Conservation (phyloP, 2,888 invertebrate species). For the Spialia ferax region DNA sequence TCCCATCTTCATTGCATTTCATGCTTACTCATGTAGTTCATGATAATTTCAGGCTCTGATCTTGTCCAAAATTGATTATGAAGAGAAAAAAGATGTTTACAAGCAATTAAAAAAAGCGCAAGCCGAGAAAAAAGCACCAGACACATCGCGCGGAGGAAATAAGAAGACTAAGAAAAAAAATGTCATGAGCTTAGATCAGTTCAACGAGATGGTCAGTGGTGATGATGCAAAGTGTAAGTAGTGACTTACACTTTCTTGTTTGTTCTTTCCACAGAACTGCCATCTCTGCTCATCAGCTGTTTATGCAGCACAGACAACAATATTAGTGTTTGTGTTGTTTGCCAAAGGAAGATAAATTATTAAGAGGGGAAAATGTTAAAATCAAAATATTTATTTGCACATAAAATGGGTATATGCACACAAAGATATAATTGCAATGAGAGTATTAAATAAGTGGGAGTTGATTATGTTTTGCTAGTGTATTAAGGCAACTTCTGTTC, state of each 20-base stretch:
- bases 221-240: constrained; percentile 63
- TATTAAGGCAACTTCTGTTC: no score
- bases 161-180: constrained; percentile 88
- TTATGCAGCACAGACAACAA: background rate
- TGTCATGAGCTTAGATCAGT: constrained; percentile 92
- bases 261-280: background rate
- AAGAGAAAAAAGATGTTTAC: constrained; percentile 87
- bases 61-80: constrained; percentile 91
- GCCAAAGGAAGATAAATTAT: no score
- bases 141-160: constrained; percentile 61
- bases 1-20: no score
- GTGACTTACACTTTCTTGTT: background rate
- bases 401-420: no score
- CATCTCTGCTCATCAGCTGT: background rate
- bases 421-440: no score
- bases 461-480: no score
- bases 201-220: constrained; percentile 87
- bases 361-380: no score
- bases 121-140: constrained; percentile 62
- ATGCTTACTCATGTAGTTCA: no score
- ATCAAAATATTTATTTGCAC: no score
- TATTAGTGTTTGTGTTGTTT: no score
- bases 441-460: no score
- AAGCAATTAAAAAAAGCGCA: constrained; percentile 76
- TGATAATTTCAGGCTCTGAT: constrained; percentile 87